A percentile compares a stretch with the other conserved stretches of the same genome.
Conservation (phyloP, 2,888 invertebrate species). For the Leptinotarsa tumamoca region DNA sequence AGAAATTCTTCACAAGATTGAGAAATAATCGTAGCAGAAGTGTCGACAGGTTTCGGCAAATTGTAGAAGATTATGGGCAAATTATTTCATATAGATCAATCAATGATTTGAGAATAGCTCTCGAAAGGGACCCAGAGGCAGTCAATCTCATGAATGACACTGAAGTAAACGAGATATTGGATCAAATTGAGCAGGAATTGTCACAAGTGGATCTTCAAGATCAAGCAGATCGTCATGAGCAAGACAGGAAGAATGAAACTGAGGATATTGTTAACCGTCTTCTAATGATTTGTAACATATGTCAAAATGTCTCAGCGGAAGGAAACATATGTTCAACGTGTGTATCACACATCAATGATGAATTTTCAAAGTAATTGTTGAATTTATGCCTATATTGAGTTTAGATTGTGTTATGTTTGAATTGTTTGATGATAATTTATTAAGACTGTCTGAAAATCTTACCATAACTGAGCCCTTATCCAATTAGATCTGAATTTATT, state of each 20-base stretch:
- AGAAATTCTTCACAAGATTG: constrained; percentile 49
- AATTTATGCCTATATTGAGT: constrained; percentile 34
- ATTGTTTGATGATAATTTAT: not conserved
- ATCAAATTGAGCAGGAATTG: constrained; percentile 54
- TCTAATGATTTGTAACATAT: constrained; percentile 49
- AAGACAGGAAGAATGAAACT: constrained; percentile 48
- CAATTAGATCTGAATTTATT: too few relatives aligned
- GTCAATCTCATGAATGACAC: constrained; percentile 48
- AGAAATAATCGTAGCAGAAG: constrained; percentile 47
- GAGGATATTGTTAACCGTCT: constrained; percentile 49
- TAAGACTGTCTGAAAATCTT: not conserved
- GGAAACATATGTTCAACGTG: constrained; percentile 52
- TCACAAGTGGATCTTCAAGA: constrained; percentile 44
- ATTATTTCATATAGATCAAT: constrained; percentile 43
- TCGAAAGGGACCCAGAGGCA: constrained; percentile 47
- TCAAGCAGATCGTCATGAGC: constrained; percentile 46
- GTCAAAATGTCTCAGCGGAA: constrained; percentile 46
- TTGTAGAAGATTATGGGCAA: constrained; percentile 46
- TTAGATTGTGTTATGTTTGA: constrained; percentile 15
- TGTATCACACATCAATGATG: constrained; percentile 16
- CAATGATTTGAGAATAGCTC: constrained; percentile 44
- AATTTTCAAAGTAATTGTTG: constrained; percentile 30
- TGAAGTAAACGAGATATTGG: constrained; percentile 52
- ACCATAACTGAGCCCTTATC: not conserved
- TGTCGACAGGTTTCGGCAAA: constrained; percentile 50